Evolutionary conservation across 2,888 invertebrate genomes (phyloP).

Genomic region (Folsomia candida): DNA sequence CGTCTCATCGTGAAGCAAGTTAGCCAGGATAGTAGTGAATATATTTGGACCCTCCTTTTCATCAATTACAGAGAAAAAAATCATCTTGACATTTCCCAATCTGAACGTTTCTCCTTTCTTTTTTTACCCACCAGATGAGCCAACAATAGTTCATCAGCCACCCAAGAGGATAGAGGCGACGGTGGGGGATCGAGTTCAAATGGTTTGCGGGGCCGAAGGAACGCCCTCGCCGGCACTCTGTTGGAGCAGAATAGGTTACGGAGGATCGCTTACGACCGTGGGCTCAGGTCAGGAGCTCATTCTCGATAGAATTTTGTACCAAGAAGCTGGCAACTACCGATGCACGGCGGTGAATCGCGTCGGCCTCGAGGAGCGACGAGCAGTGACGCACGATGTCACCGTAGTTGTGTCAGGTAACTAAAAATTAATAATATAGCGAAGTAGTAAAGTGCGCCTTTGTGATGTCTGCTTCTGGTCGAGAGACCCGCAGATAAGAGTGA

Average conservation of each 20-base stretch:
- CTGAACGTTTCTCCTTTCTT: too few relatives aligned
- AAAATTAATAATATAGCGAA: background rate
- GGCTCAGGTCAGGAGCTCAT: conserved; percentile 63
- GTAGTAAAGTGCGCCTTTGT: too few relatives aligned
- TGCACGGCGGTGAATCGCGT: conserved; percentile 64
- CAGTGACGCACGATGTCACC: conserved; percentile 56
- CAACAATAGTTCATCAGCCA: conserved; percentile 51
- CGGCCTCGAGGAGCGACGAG: conserved; percentile 54
- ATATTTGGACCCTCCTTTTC: background rate
- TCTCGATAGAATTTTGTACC: conserved; percentile 69
- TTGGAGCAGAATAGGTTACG: conserved; percentile 61
- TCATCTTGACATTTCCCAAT: too few relatives aligned
- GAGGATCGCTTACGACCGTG: conserved; percentile 58
- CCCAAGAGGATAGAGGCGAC: conserved; percentile 65
- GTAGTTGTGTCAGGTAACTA: conserved; percentile 56
- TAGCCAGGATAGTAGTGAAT: background rate
- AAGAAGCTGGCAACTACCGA: conserved; percentile 73
- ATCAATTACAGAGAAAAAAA: background rate
- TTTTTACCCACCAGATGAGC: conserved; percentile 48
- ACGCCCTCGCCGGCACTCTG: conserved; percentile 55
- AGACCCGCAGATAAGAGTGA: too few relatives aligned
- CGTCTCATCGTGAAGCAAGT: background rate
- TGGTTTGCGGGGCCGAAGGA: conserved; percentile 72
- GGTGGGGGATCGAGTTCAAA: conserved; percentile 79
- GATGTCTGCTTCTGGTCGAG: too few relatives aligned